Evolutionary conservation across 2,888 invertebrate species (phyloP), one percentile per base, ranked within the genome.

Genomic region (Lordiphosa andalusiaca): DNA sequence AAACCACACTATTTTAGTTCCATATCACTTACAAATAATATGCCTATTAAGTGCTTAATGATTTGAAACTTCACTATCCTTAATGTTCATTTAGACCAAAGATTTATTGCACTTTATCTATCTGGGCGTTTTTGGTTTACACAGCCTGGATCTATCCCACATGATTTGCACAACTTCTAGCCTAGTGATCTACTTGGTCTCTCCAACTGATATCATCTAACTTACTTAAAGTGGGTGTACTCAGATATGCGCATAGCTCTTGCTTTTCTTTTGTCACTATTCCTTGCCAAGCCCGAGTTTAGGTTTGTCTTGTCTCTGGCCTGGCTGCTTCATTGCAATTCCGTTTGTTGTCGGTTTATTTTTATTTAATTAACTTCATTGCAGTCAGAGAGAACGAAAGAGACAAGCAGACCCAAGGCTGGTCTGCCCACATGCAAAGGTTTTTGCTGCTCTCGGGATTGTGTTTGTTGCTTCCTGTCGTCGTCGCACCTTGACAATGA

Each of bases 341-440:
- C 72, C 68, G 71, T 74, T 76, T 66, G 76, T 70, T 73, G 73
- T 75, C 75, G 63, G 66, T 76, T 77, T 76, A 73, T 73, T 77
- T 78, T 77, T 77, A 81, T 78, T 81, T 81, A 81, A 78, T 78
- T 78, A 78, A 78, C 81, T 78, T 77, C 77, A 77, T 77, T 77
- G 76, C 67, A 30, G 46, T 10, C 12, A 19, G 41, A 30, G 23
- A 25, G 47, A 38, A 35, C 33, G 33, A 13, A 36, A 41, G 47
- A 42, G 54, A 37, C 54, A 56, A 25, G 33, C 33, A 47, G 23
- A 41, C 55, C 41, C 37, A 48, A 12, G 55, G 55, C 56, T 56
- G 25, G 59, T 49, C 68, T 70, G 59, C 74, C 74, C 72, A 74
- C 72, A 74, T 72, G 78, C 70, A 70, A 77, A 69, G 42, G 67